Percentiles rank a stretch among this genome's conserved stretches.
Evolutionary conservation across 1,140 invertebrate species (phyloP).

Genomic region (Brachionus rotundiformis): DNA sequence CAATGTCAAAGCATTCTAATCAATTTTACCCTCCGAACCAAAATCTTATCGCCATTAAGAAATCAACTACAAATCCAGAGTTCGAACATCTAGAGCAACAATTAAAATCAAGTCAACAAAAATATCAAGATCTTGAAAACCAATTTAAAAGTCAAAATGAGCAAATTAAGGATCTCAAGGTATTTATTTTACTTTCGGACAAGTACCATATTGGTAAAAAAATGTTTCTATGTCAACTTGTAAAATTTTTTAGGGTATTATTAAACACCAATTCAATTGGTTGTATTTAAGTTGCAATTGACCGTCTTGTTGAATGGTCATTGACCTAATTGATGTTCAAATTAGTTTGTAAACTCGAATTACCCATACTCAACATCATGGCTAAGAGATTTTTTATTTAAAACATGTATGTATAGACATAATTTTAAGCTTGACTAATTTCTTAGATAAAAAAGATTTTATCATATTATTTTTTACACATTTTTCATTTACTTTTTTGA

Average conservation of each 20-base stretch:
- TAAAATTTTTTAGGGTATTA: not conserved
- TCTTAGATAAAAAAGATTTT: not conserved
- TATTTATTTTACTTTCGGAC: not conserved
- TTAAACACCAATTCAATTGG: not conserved
- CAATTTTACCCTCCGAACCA: slow-evolving; percentile 31
- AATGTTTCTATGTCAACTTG: not conserved
- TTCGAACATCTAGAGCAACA: slow-evolving; percentile 27
- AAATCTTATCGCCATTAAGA: slow-evolving; percentile 1
- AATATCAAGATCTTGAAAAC: slow-evolving; percentile 23
- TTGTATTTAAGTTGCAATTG: not conserved
- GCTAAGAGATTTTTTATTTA: not conserved
- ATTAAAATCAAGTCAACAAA: slow-evolving; percentile 39
- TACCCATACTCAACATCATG: not conserved
- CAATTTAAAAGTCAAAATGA: slow-evolving; percentile 15
- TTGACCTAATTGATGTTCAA: not conserved
- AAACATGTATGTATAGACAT: not conserved
- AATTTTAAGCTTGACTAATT: not conserved
- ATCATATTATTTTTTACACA: not conserved
- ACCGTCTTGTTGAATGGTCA: not conserved
- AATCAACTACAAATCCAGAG: not conserved
- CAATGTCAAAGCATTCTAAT: not conserved
- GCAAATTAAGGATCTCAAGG: slow-evolving; percentile 34
- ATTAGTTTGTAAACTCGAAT: not conserved
- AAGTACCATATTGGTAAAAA: not conserved
- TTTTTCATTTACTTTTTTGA: not conserved